Conservation (phyloP, 1,140 invertebrate genomes). For the Heliothis virescens region DNA sequence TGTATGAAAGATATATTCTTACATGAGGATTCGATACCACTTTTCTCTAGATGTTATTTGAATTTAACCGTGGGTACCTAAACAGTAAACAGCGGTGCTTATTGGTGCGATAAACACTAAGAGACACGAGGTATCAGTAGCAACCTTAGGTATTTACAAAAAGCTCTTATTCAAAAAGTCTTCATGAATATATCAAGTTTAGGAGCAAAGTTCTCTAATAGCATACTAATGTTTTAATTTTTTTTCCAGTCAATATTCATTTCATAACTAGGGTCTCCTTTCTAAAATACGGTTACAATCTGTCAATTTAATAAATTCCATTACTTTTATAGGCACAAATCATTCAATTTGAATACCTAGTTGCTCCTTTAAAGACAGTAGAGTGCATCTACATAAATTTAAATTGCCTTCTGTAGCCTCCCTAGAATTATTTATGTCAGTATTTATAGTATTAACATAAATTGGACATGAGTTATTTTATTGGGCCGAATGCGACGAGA, state of each 20-base stretch:
- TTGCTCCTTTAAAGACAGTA: conserved; percentile 62
- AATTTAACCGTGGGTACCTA: too few species aligned
- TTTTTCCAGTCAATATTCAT: conserved; percentile 2
- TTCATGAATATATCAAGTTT: too few species aligned
- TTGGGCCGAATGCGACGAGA: conserved; percentile 79
- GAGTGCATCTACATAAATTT: conserved; percentile 77
- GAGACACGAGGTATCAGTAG: too few species aligned
- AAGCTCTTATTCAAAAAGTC: too few species aligned
- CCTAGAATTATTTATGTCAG: conserved; percentile 82
- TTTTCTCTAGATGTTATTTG: too few species aligned
- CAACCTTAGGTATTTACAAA: too few species aligned
- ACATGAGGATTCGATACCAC: too few species aligned
- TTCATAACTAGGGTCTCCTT: neutral
- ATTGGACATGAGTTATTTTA: conserved; percentile 86
- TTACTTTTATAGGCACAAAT: conserved; percentile 55
- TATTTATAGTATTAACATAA: conserved; percentile 86
- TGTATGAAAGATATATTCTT: too few species aligned
- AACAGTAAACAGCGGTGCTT: too few species aligned
- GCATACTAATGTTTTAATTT: too few species aligned
- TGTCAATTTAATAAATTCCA: conserved; percentile 27
- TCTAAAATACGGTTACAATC: neutral
- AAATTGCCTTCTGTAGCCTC: conserved; percentile 78
- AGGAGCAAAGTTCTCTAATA: too few species aligned
- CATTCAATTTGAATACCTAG: conserved; percentile 58
- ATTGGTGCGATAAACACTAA: too few species aligned